Base-by-base conservation (phyloP, 2,888 invertebrate genomes). In the Acronicta leporina region DNA sequence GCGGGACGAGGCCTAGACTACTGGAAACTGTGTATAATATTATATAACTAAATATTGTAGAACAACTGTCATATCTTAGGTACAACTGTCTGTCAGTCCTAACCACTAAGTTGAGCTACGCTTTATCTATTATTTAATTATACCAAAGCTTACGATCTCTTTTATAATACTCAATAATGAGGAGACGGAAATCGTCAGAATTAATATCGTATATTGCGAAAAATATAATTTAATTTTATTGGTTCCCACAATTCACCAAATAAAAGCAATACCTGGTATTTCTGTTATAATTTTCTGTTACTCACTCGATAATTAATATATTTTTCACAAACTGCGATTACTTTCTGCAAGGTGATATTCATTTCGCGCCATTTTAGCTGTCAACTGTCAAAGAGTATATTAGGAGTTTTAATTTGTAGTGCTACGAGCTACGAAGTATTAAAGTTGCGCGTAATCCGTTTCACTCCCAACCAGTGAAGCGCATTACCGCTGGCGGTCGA, bases 1-100 rank as follows among this genome's bases (percentile, higher is more conserved):
- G 69, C 77, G 80, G 55, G 90, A 92, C 80, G 93, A 92, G 86
- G 92, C 93, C 89, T 94, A 92, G 86, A 87, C 84, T 59, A 82
- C 86, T 72, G 88, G 86, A 83, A 72, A 67, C 79, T 84, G 82
- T 87, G 83, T 79, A 71, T 65, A 27, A 72, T 75, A 75, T 54
- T 74, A 81, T 81, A 82, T 83, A 84, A 83, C 77, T 82, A 81
- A 58, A 57, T 54, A 69, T 40, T 75, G 75, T 80, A 80, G 81
- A 84, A 81, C 82, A 81, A 79, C 75, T 79, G 69, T 81, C 85
- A 86, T 85, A 85, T 84, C 82, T 80, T 80, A 84, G 73, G 74
- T 80, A 75, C 78, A 72, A 78, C 79, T 74, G 61, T 75, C 75
- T 80, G 62, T 78, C 73, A 79, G 71, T 80, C 71, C 65, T 64